These are phyloP conservation scores for Micrasema longulum DNA, from an alignment of 1,140 invertebrate genomes.

Conservation along the genomic window DNA sequence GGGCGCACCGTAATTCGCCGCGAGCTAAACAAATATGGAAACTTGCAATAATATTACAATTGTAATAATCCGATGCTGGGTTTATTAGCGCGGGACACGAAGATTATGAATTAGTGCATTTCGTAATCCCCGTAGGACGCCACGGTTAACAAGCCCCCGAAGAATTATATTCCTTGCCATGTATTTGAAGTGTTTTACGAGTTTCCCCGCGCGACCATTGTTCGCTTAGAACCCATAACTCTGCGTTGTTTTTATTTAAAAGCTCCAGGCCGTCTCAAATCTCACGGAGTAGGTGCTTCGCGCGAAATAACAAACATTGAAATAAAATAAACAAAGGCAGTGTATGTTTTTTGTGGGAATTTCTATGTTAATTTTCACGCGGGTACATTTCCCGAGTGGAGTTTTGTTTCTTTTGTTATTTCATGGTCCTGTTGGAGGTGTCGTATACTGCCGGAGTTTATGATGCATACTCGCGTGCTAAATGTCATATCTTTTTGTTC, in stretches of 20 bases:
- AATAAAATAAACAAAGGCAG: constrained; percentile 14
- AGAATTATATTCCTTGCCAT: not conserved
- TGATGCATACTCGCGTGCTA: constrained; percentile 13
- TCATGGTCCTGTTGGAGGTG: not conserved
- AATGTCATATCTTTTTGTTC: constrained; percentile 26
- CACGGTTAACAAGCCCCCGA: not conserved
- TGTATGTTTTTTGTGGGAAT: constrained; percentile 1
- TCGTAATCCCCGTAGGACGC: not conserved
- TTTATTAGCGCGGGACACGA: too few relatives aligned
- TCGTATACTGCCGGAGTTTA: constrained; percentile 6
- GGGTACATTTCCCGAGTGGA: not conserved
- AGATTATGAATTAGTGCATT: too few relatives aligned
- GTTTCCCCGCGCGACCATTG: not conserved
- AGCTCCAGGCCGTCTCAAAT: constrained; percentile 10
- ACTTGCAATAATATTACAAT: too few relatives aligned
- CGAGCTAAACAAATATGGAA: too few relatives aligned
- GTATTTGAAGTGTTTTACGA: constrained; percentile 7
- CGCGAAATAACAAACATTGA: constrained; percentile 1
- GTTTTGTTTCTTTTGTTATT: constrained; percentile 11
- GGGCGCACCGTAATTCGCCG: too few relatives aligned
- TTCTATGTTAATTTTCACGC: constrained; percentile 26
- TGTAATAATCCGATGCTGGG: too few relatives aligned
- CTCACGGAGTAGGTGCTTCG: constrained; percentile 10
- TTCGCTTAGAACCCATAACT: constrained; percentile 21
- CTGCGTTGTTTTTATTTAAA: constrained; percentile 26